These are phyloP conservation scores for Fissipunctia ypsillon DNA, from an alignment of 2,888 invertebrate genomes.

Conservation along the genomic window DNA sequence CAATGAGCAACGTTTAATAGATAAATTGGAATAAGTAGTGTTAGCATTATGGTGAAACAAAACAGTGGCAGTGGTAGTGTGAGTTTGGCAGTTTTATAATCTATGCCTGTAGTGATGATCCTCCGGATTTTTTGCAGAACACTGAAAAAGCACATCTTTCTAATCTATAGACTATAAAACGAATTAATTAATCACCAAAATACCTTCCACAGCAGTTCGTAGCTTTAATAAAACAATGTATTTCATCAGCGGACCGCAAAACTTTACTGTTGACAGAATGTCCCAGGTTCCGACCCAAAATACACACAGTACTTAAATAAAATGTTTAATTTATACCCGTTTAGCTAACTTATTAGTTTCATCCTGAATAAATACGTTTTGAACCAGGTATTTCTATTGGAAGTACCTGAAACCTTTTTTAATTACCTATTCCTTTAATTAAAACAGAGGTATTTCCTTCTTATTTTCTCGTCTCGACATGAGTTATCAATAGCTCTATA, in stretches of 20 bases:
- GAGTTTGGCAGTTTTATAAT: too few relatives aligned
- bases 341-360: slow-evolving; percentile 48
- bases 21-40: too few relatives aligned
- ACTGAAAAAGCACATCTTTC: too few relatives aligned
- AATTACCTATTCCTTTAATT: background rate
- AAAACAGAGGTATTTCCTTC: background rate
- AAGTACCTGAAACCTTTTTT: background rate
- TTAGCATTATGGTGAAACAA: too few relatives aligned
- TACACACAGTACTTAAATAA: slow-evolving; percentile 49
- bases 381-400: background rate
- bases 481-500: background rate
- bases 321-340: slow-evolving; percentile 51
- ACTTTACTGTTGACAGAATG: slow-evolving; percentile 54
- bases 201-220: slow-evolving; percentile 43
- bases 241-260: slow-evolving; percentile 53
- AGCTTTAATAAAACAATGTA: slow-evolving; percentile 40
- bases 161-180: too few relatives aligned
- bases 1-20: too few relatives aligned
- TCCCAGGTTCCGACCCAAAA: slow-evolving; percentile 32
- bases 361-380: slow-evolving; percentile 49
- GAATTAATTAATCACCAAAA: background rate
- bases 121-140: too few relatives aligned
- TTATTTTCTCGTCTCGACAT: background rate
- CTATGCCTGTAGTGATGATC: too few relatives aligned
- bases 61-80: too few relatives aligned